These are phyloP conservation scores for Argynnis bischoffii DNA, from an alignment of 2,888 invertebrate species.

Conservation along the genomic window DNA sequence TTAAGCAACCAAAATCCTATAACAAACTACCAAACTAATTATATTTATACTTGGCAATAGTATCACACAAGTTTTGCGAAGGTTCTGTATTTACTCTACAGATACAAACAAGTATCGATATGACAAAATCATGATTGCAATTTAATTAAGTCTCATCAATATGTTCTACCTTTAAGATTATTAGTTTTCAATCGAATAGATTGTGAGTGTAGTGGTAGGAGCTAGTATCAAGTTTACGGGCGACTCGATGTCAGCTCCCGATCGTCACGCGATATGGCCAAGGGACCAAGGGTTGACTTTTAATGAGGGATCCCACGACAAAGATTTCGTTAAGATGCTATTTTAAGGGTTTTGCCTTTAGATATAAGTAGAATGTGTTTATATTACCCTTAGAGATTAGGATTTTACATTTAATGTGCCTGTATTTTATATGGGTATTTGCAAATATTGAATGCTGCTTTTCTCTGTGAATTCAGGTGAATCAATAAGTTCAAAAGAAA, in stretches of 20 bases:
- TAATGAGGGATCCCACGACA: slow-evolving; percentile 57
- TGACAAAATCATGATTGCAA: slow-evolving; percentile 35
- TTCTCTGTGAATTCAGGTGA: not conserved
- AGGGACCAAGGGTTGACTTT: slow-evolving; percentile 52
- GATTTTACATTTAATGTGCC: not conserved
- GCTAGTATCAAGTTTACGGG: slow-evolving; percentile 30
- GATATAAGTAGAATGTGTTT: slow-evolving; percentile 15
- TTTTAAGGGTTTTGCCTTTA: slow-evolving; percentile 29
- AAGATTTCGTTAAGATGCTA: slow-evolving; percentile 37
- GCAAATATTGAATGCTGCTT: not conserved
- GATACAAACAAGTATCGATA: slow-evolving; percentile 6
- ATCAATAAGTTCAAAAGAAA: no score
- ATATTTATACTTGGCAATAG: slow-evolving; percentile 38
- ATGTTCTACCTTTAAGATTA: slow-evolving; percentile 17
- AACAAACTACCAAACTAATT: slow-evolving; percentile 33
- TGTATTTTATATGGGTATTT: not conserved
- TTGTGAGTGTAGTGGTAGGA: not conserved
- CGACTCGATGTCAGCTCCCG: slow-evolving; percentile 48
- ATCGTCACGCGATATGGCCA: slow-evolving; percentile 58
- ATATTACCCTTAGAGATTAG: slow-evolving; percentile 7
- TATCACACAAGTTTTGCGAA: no score
- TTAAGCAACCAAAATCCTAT: slow-evolving; percentile 19
- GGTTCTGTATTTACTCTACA: no score
- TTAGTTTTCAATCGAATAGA: slow-evolving; percentile 9
- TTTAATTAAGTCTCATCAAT: slow-evolving; percentile 33